These are phyloP conservation scores for Drosophila paracracens DNA, from an alignment of 2,888 invertebrate species.

Conservation along the genomic window DNA sequence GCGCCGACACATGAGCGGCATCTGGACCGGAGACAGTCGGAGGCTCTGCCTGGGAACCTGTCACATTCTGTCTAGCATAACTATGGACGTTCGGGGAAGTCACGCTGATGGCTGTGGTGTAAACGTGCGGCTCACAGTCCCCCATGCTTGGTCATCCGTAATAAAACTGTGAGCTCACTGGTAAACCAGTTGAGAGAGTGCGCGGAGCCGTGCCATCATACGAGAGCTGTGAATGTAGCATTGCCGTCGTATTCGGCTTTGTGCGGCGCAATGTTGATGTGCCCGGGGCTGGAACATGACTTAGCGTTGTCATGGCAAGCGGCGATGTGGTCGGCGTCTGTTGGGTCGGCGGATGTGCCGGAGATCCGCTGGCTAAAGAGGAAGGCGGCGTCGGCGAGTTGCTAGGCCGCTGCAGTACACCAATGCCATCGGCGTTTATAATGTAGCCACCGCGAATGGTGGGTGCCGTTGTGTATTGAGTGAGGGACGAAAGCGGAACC, in stretches of 20 bases:
- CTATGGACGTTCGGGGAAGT: conserved; percentile 30
- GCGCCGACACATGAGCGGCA: conserved; percentile 23
- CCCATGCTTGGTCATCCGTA: conserved; percentile 83
- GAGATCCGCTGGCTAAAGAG: conserved; percentile 58
- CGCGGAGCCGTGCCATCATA: conserved; percentile 85
- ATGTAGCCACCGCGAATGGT: conserved; percentile 83
- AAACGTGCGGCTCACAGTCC: conserved; percentile 65
- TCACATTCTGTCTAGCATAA: conserved; percentile 27
- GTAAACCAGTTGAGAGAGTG: conserved; percentile 84
- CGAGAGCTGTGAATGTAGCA: conserved; percentile 78
- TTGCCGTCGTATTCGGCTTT: conserved; percentile 56
- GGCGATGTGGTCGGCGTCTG: conserved; percentile 51
- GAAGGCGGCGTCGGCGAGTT: conserved; percentile 78
- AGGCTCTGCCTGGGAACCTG: conserved; percentile 23
- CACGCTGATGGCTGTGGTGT: conserved; percentile 44
- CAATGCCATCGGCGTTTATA: conserved; percentile 80
- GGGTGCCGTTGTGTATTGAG: conserved; percentile 84
- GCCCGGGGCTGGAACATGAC: conserved; percentile 47
- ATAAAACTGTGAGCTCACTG: conserved; percentile 84
- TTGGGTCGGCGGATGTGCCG: conserved; percentile 55
- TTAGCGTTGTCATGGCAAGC: conserved; percentile 51
- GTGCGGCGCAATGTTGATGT: conserved; percentile 69
- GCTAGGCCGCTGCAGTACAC: conserved; percentile 79
- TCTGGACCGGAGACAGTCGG: conserved; percentile 8
- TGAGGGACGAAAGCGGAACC: conserved; percentile 83